These are phyloP conservation scores for Lichenostomus cassidix DNA, from an alignment of 2,113 vertebrate genomes.

Conservation along the genomic window DNA sequence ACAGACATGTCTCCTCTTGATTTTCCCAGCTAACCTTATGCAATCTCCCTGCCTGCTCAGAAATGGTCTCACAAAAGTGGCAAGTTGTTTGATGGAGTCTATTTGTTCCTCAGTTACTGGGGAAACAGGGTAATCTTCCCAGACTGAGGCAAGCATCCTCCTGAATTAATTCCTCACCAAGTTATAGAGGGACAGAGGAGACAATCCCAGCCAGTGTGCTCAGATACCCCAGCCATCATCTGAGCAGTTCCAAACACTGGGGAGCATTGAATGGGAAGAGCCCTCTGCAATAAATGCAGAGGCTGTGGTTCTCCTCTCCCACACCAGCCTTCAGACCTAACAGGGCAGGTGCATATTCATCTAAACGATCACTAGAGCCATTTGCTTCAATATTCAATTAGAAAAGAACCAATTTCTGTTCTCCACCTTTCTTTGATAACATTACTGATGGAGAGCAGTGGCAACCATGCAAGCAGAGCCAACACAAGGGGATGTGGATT, in stretches of 20 bases:
- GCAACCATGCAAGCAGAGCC: accelerated
- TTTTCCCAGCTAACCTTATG: not conserved
- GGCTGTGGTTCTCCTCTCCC: not conserved
- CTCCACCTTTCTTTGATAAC: not conserved
- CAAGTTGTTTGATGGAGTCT: not conserved
- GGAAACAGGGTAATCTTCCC: not conserved
- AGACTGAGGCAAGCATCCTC: not conserved
- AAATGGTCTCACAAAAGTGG: not conserved
- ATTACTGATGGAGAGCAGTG: not conserved
- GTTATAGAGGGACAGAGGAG: not conserved
- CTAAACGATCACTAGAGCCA: not conserved
- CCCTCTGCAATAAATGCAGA: not conserved
- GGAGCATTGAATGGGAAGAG: not conserved
- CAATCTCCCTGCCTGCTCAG: not conserved
- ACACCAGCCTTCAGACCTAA: not conserved
- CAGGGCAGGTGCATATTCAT: accelerated
- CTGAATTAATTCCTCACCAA: not conserved
- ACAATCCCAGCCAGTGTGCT: not conserved
- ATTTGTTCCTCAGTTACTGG: not conserved
- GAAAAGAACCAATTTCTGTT: not conserved
- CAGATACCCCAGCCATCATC: not conserved
- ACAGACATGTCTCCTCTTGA: not conserved
- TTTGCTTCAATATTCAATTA: not conserved
- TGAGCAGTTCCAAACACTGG: accelerated
- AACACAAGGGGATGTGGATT: not conserved